phyloP scores from a whole-genome alignment of 2,113 vertebrate species.

The Tragelaphus buxtoni region DNA sequence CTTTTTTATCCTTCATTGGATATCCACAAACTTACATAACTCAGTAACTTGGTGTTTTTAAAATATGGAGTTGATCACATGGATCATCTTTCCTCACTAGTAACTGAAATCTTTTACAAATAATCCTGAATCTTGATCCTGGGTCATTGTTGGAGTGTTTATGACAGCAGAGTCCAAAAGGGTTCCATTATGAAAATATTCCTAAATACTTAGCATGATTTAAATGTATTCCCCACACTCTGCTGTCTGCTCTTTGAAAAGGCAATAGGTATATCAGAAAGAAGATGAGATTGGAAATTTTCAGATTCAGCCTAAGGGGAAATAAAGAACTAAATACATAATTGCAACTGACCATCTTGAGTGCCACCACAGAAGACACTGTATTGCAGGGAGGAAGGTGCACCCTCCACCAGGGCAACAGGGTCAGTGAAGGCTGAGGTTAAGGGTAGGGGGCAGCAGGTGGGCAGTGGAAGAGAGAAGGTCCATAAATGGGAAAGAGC shows the following conservation, averaged over 20 bases:
- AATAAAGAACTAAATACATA: not conserved
- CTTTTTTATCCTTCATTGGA: not conserved
- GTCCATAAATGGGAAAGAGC: not conserved
- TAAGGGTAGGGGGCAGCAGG: accelerated
- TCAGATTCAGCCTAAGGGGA: not conserved
- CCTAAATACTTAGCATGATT: not conserved
- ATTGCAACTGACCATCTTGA: not conserved
- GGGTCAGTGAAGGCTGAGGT: not conserved
- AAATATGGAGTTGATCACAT: not conserved
- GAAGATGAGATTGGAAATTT: not conserved
- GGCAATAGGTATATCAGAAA: not conserved
- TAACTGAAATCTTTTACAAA: not conserved
- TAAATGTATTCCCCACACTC: not conserved
- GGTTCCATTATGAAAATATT: not conserved
- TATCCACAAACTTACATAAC: not conserved
- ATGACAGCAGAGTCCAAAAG: not conserved
- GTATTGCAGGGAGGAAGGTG: accelerated
- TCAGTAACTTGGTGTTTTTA: not conserved
- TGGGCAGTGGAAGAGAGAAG: too few species aligned
- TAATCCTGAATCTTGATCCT: not conserved
- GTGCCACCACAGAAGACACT: not conserved
- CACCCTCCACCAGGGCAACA: accelerated
- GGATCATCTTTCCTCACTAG: not conserved
- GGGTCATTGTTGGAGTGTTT: not conserved
- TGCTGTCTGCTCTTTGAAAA: not conserved